Base-by-base conservation (phyloP, 2,888 invertebrate species). In the Tenthredo amoena region DNA sequence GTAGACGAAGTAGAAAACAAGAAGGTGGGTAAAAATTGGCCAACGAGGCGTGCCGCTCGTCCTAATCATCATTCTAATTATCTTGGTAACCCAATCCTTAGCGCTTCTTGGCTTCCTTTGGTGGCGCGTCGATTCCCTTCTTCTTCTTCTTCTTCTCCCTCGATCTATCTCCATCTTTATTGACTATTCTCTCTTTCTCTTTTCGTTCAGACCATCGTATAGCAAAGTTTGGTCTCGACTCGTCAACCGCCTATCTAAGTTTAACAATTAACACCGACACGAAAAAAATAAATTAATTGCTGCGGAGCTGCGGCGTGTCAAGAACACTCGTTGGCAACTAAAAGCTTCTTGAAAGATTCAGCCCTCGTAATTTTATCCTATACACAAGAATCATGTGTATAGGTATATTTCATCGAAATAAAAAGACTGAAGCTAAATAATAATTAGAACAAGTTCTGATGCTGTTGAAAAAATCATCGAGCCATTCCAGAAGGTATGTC, bases 231-330 rank as follows among this genome's bases (percentile, higher is more conserved):
- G 68, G 68, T 47, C 68, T 68, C 68, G 31, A n/a, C 85, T 87
- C 87, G 89, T 90, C 91, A 89, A 93, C 93, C 93, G 91, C 92
- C 90, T 89, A 93, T 93, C 92, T 92, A 93, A 93, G 92, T 93
- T 93, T 93, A 91, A 93, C 93, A 93, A 93, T 93, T 93, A 93
- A 92, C 90, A 87, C 88, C 87, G 88, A 88, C 88, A 89, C 86
- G 88, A 88, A 91, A 92, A 93, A 92, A 93, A 93, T 92, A 91
- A 92, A 93, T 92, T 92, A 92, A 92, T 93, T 92, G 91, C 90
- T 92, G 91, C 90, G 88, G 86, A 86, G 88, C 88, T 86, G 87
- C 87, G 85, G 86, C 84, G 85, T 89, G 92, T 92, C 92, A 91
- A 86, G 88, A 90, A 89, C 92, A 92, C 88, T 21, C 43, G 47